Evolutionary conservation across 2,888 invertebrate species (phyloP), one percentile per base, ranked within the genome.

Genomic region (Steromphala cineraria): DNA sequence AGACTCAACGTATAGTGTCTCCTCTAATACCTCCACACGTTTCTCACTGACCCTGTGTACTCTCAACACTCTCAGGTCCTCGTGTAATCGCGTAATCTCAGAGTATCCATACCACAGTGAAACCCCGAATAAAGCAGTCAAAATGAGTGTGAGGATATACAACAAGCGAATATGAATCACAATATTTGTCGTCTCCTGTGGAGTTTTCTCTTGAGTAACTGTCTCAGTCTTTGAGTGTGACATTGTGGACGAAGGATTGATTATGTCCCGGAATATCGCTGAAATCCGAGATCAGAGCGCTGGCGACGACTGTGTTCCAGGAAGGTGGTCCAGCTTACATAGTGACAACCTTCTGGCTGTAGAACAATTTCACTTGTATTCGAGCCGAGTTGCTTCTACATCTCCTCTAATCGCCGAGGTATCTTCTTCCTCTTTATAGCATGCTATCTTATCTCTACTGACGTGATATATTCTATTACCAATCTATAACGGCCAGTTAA

Each of bases 161-260:
- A 71, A 71, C 40, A 71, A 40, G n/a, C 71, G 71, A 71, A 71
- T 71, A 40, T 71, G 71, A 36, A 71, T 36, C 28, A 71, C 36
- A n/a, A 71, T 40, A 36, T 71, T 71, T 36, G 31, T 17, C n/a
- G 71, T 31, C 19, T 71, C 71, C 71, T 71, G 28, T 10, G 19
- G 40, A 19, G 36, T 31, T 36, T 71, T 71, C 40, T 71, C 71
- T 31, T 71, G 28, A 36, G 36, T 4, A 24, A 62, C 24, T 40
- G 71, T 31, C 71, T 71, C 36, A 19, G 71, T 71, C 71, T 71
- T 71, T n/a, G 71, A 31, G 40, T 71, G 71, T 71, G 71, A 71
- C 71, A 71, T 71, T 15, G 28, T 71, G 71, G 36, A 62, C 62
- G 62, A 62, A 15, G 19, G 62, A 62, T 62, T 15, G 62, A 62